Conservation (phyloP, 2,113 vertebrate species). For the Pseudopodoces humilis region DNA sequence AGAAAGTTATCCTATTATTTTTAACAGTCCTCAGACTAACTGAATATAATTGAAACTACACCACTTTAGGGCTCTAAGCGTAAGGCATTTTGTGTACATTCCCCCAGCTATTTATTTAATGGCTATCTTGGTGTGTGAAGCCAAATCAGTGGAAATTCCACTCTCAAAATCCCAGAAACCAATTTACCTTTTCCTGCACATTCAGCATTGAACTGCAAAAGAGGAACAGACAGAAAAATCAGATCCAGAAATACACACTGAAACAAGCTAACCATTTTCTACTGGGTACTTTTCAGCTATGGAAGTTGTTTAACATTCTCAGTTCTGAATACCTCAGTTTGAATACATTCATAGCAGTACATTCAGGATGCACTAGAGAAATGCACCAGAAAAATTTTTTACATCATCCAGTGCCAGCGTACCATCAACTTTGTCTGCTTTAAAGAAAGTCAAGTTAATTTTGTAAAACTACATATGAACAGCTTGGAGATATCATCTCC, state of each 20-base stretch:
- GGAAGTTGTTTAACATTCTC: neutral
- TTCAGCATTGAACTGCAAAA: slow-evolving; percentile 30
- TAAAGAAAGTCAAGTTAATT: neutral
- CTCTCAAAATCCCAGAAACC: neutral
- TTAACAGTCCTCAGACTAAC: neutral
- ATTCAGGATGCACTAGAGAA: neutral
- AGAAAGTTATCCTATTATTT: neutral
- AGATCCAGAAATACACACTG: slow-evolving; percentile 6
- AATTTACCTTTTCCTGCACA: slow-evolving; percentile 47
- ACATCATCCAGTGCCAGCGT: neutral
- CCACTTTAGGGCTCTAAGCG: neutral
- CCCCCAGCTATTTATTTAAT: neutral
- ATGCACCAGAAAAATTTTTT: neutral
- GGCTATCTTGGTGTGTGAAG: neutral
- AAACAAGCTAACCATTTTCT: slow-evolving; percentile 1
- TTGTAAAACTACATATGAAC: neutral
- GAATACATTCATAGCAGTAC: neutral
- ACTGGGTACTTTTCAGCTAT: neutral
- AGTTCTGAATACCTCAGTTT: neutral
- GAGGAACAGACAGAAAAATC: slow-evolving; percentile 3
- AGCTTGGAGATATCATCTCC: neutral
- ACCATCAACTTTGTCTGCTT: neutral
- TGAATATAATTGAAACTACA: neutral
- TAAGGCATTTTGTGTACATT: slow-evolving; percentile 47
- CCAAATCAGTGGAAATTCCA: neutral